Evolutionary conservation across 2,797 vertebrate genomes (phyloP), one percentile per base, ranked within the genome.

Genomic region (Acrossocheilus wenchowensis): DNA sequence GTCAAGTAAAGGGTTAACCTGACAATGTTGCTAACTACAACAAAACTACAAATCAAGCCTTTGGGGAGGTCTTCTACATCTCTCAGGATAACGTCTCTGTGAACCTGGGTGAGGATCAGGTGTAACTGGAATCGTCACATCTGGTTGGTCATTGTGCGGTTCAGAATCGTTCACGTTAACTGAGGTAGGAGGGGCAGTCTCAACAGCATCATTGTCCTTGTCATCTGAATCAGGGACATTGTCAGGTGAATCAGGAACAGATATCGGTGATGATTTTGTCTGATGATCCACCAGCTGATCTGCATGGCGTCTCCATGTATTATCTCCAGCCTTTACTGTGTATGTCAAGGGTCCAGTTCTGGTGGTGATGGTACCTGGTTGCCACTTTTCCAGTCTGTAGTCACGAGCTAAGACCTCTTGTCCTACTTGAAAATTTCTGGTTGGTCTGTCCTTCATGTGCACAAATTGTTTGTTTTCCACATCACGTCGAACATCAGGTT

Each of bases 301-400:
- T 3, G 57, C 80, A 21, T 82, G 80, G 50, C 23, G 41, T 72
- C 74, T 78, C 34, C 75, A 50, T 2, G 34, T 71, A 6, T 69
- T 34, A 10, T 78, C 60, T 21, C 73, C 17, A 8, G 62, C 14
- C 1, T 62, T n/a, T 6, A 68, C 60, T 4, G 19, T 82, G 57
- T 86, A 86, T 1, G 60, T 82, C 17, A 87, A 52, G 7, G 66
- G 73, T 34, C 82, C 82, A 79, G 66, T 87, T 71, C 45, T 41
- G 30, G 86, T 72, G 10, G 17, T 10, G 5, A 69, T 69, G 19
- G 30, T 41, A 36, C 34, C 68, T 39, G 34, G 68, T 39, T 36
- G 30, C 34, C 68, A 71, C 34, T 86, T 39, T 62, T 78, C 7
- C 52, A 72, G 17, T 11, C 43, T 23, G 41, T 80, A 87, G 26